Evolutionary conservation across 2,797 vertebrate genomes (phyloP), one percentile per base, ranked within the genome.

Genomic region (Malurus leucopterus): DNA sequence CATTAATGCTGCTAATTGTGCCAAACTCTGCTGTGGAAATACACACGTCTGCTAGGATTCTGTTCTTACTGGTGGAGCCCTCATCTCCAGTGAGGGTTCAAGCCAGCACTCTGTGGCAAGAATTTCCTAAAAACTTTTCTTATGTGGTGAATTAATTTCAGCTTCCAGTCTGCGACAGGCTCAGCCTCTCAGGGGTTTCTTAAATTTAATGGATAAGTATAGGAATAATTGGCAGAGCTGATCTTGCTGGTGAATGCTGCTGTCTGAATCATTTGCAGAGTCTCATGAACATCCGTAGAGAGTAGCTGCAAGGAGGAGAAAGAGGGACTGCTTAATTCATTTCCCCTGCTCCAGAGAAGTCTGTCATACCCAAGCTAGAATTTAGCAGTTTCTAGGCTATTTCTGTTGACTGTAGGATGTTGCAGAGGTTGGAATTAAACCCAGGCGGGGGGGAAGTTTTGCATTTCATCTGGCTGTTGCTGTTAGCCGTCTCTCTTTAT

Each of bases 1-100:
- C 72, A 81, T 92, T 95, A 84, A 82, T 87, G 50, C 58, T 80
- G 57, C 58, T 92, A 93, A 94, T 91, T 90, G 59, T 86, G 50
- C 68, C 18, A 0, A 73, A 69, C 58, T 88, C 67, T 41, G 26
- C 58, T 91, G 82, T 74, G 89, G 63, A 70, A 88, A 87, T 38
- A 49, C 53, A 51, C 47, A 71, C 47, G n/a, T 86, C 78, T 76
- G 57, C 58, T 86, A 46, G 79, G 68, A 34, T 72, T 90, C 61
- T 83, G 27, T 46, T 78, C 16, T 62, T 84, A 34, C 54, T 74
- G 21, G 20, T 58, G 32, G 47, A 75, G 38, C 40, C 55, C 47
- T 17, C 24, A 58, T 55, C 47, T 84, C 50, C 34, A 50, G 24
- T 43, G 61, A 81, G n/a, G n/a, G 46, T 77, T 55, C 51, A 55